Evolutionary conservation across 1,140 invertebrate genomes (phyloP), one percentile per base, ranked within the genome.

Genomic region (Nasonia longicornis): DNA sequence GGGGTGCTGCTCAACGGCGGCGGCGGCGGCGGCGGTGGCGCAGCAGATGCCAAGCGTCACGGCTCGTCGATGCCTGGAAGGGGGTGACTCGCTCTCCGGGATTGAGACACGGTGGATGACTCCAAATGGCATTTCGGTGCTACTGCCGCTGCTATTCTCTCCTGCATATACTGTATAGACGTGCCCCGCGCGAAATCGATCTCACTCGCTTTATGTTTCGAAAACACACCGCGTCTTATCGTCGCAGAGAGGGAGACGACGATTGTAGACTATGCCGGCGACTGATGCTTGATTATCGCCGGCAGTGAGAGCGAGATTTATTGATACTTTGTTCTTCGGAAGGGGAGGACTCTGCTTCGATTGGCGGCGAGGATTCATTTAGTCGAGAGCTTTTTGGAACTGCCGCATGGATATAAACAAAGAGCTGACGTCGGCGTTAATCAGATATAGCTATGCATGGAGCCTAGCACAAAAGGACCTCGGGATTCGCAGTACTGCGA

Each of bases 11-110:
- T 22, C 38, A 35, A 35, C 52, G 35, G 0, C 69, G 20, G 12
- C 12, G 76, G 77, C 12, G 76, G 77, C 20, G 83, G 52, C 78
- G n/a, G 63, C n/a, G 22, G 63, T 2, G 63, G 87, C 85, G 84
- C 87, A 90, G 88, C 90, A 90, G 90, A 91, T 91, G 90, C 89
- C 89, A 89, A 87, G 84, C 90, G 90, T 90, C 88, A 91, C 89
- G 89, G 89, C 88, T 88, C 90, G 89, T 86, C 89, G 89, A 86
- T 87, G 85, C 84, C 85, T 88, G 85, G 88, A 89, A 90, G 88
- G 89, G 89, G 88, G 85, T 31, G 26, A 26, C 26, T 69, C 58
- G 72, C 80, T 83, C 80, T 83, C 86, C 86, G 84, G 89, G 87
- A 90, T 90, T 87, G 89, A 90, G 90, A 90, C 89, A 89, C 87